Evolutionary conservation across 1,140 invertebrate species (phyloP), one percentile per base, ranked within the genome.

Genomic region (Pteromalus puparum): DNA sequence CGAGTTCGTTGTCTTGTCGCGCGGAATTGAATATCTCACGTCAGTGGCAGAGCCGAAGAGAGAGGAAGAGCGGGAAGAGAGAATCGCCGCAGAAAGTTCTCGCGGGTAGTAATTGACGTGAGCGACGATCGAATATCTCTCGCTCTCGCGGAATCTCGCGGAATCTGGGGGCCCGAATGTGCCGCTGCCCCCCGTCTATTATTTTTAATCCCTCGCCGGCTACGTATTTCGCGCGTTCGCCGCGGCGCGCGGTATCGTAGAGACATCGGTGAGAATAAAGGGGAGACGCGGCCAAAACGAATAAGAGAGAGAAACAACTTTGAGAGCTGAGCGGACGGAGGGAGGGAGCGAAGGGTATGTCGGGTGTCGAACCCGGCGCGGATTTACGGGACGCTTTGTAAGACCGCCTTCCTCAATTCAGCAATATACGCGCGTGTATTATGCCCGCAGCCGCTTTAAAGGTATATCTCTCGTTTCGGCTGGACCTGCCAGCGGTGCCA

Each of bases 361-460:
- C 89, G 91, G 89, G 91, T 93, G 92, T 93, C 92, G 92, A 93
- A 93, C 89, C 90, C 89, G 85, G 91, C 90, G 89, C 90, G 92
- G 92, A 92, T 93, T 93, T 93, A 93, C 92, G 92, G 91, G 90
- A 85, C 89, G 91, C 92, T 93, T 93, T 93, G 92, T 93, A 92
- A 34, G 26, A 90, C 92, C 92, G 92, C 92, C 92, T 92, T 92
- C 91, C 91, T 92, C 92, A 92, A 92, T 93, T 92, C 91, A 92
- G 87, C 91, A 91, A 92, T 93, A 91, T 92, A 92, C 89, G 6
- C 26, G 13, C 81, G 26, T 30, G 48, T 30, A 53, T 28, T n/a
- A 65, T 24, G 46, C 12, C 21, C 65, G 89, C 30, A 34, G 30
- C 87, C 88, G 89, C 87, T 87, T 79, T 73, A 79, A 83, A 73